Evolutionary conservation across 2,888 invertebrate genomes (phyloP).

Genomic region (Limnephilus rhombicus): DNA sequence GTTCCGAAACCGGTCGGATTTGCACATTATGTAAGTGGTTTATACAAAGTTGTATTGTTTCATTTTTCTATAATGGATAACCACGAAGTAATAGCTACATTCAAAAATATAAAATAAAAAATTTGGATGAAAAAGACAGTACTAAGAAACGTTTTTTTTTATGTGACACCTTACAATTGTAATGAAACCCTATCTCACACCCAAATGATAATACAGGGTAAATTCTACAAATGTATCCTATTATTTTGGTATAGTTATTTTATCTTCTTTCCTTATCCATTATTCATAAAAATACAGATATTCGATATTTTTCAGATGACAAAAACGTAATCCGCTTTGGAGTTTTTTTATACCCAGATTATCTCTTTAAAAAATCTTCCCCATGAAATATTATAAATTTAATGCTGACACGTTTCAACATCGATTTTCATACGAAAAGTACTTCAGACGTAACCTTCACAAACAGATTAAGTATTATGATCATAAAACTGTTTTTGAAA

Average conservation of each 20-base stretch:
- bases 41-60: too few species aligned
- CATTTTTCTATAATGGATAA: too few species aligned
- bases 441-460: neutral
- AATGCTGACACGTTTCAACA: neutral
- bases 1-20: too few species aligned
- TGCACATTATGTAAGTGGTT: too few species aligned
- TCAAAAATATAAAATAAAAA: too few species aligned
- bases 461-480: neutral
- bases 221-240: neutral
- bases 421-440: neutral
- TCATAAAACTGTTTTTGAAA: neutral
- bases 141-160: too few species aligned
- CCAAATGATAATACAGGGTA: neutral
- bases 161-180: too few species aligned
- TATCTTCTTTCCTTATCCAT: neutral
- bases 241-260: neutral
- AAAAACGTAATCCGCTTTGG: neutral
- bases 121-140: too few species aligned
- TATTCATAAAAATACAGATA: neutral
- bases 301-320: neutral
- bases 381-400: neutral
- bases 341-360: neutral
- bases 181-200: neutral
- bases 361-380: neutral
- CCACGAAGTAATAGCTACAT: too few species aligned